Percentiles rank a stretch among this genome's conserved stretches.
Conservation (phyloP, 2,797 vertebrate species). For the Amniataba percoides region DNA sequence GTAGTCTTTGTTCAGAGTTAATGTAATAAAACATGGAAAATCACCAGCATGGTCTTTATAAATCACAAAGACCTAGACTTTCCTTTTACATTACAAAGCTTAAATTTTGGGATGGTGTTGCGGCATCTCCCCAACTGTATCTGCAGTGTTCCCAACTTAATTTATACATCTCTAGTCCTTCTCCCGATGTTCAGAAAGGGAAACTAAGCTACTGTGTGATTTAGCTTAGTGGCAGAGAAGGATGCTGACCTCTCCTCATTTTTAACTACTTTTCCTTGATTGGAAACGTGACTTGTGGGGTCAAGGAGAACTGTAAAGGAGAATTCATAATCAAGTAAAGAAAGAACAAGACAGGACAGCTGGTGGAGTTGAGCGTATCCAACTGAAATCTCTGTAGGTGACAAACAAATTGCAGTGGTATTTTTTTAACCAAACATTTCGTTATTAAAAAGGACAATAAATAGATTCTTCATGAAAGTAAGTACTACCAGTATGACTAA, state of each 20-base stretch:
- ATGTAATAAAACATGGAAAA: constrained; percentile 9
- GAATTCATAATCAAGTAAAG: not conserved
- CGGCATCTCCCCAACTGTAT: not conserved
- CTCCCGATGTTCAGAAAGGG: not conserved
- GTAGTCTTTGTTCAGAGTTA: not conserved
- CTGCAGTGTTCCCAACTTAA: not conserved
- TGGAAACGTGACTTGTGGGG: not conserved
- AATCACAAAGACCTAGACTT: not conserved
- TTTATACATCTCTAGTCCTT: not conserved
- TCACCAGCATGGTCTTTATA: not conserved
- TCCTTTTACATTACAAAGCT: not conserved
- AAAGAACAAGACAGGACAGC: not conserved
- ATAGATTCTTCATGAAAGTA: not conserved
- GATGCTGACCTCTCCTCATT: not conserved
- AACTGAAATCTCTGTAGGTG: not conserved
- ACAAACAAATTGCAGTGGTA: not conserved
- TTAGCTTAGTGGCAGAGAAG: not conserved
- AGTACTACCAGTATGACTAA: not conserved
- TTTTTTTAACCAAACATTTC: not conserved
- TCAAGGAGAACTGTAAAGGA: not conserved
- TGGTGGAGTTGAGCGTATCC: not conserved
- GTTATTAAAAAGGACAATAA: not conserved
- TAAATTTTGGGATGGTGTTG: constrained; percentile 2
- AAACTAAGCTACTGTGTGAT: constrained; percentile 6
- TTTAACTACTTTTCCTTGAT: not conserved